Evolutionary conservation across 2,113 vertebrate genomes (phyloP).

Genomic region (Octodon degus): DNA sequence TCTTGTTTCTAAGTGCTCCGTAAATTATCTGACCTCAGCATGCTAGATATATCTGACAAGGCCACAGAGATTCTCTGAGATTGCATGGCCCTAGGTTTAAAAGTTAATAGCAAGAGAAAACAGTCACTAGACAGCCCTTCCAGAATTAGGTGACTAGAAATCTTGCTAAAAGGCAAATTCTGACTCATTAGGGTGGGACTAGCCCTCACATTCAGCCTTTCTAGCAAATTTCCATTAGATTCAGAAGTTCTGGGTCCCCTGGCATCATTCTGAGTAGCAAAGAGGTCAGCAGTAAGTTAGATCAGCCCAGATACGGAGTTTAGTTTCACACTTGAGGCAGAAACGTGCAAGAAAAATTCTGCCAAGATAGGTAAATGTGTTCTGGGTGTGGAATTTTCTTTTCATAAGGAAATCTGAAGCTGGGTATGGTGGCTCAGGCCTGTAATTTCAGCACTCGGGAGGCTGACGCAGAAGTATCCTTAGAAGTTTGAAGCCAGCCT

Average conservation of each 20-base stretch:
- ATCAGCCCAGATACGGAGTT: background rate
- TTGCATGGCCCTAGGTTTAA: background rate
- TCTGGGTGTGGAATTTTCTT: background rate
- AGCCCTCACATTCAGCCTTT: background rate
- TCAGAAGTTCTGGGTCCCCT: background rate
- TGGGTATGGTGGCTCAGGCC: too few relatives aligned
- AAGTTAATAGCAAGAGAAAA: background rate
- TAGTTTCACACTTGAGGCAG: background rate
- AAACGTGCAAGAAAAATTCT: background rate
- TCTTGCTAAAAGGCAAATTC: background rate
- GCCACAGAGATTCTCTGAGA: background rate
- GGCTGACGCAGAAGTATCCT: too few relatives aligned
- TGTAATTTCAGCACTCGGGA: too few relatives aligned
- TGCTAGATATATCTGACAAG: background rate
- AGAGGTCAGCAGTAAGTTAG: background rate
- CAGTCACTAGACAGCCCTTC: background rate
- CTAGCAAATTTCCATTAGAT: background rate
- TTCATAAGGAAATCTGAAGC: too few relatives aligned
- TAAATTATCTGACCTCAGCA: background rate
- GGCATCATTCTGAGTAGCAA: rapidly evolving
- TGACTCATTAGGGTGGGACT: background rate
- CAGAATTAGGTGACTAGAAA: background rate
- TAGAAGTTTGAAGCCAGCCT: too few relatives aligned
- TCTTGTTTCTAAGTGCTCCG: background rate
- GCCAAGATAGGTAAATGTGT: background rate